These are phyloP conservation scores for Sibirionetta formosa DNA, from an alignment of 2,797 vertebrate species.

Conservation along the genomic window DNA sequence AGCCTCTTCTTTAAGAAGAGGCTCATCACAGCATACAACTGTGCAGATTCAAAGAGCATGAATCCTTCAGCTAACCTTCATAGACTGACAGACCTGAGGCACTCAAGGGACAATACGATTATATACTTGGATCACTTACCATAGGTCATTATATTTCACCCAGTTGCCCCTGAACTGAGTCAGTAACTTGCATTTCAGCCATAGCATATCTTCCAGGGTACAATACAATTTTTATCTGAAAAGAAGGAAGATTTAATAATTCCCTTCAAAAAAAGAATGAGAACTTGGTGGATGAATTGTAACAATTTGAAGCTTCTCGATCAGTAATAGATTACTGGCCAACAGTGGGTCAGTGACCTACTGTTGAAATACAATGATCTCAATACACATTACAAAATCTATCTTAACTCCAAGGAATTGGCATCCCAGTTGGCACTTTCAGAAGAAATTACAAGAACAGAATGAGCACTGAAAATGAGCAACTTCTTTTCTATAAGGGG, in stretches of 20 bases:
- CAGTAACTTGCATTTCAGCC: background rate
- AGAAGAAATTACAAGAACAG: background rate
- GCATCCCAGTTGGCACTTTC: background rate
- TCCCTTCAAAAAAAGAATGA: background rate
- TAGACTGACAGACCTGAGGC: background rate
- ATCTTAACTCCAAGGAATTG: slow-evolving; percentile 23
- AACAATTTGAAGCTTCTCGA: background rate
- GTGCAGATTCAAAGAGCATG: background rate
- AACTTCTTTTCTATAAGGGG: background rate
- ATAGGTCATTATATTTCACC: background rate
- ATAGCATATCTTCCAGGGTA: background rate
- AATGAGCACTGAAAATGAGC: slow-evolving; percentile 6
- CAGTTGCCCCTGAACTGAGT: background rate
- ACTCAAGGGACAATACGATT: background rate
- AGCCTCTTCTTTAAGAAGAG: background rate
- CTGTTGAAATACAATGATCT: slow-evolving; percentile 10
- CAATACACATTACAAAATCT: slow-evolving; percentile 16
- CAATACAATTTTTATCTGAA: slow-evolving; percentile 21
- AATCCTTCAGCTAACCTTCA: background rate
- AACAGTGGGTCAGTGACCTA: slow-evolving; percentile 2
- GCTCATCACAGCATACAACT: background rate
- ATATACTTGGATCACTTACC: background rate
- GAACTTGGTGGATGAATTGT: background rate
- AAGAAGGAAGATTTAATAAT: background rate
- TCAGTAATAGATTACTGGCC: background rate